phyloP scores from a whole-genome alignment of 2,113 vertebrate genomes.

The Myrmecophaga tridactyla region DNA sequence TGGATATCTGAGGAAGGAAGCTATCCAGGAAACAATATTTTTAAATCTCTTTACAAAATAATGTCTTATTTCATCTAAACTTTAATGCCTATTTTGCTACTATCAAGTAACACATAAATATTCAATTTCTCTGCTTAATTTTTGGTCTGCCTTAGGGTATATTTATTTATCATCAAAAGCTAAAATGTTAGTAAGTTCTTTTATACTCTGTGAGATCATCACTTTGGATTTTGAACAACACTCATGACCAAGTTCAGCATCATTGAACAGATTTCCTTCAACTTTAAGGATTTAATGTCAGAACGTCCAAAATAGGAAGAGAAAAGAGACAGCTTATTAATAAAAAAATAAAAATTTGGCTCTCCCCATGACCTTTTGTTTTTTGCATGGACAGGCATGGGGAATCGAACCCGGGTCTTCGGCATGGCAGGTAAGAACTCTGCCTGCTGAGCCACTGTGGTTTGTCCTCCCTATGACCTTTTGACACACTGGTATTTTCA shows the following conservation, averaged over 20 bases:
- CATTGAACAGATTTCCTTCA: constrained; percentile 51
- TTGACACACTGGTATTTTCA: constrained; percentile 61
- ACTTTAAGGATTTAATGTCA: constrained; percentile 63
- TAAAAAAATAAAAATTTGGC: constrained; percentile 52
- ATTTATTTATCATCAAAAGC: constrained; percentile 58
- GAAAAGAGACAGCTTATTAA: constrained; percentile 49
- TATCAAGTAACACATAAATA: constrained; percentile 67
- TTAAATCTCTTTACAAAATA: constrained; percentile 69
- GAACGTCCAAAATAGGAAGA: constrained; percentile 53
- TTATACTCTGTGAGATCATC: constrained; percentile 40
- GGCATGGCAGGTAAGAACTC: too few relatives aligned
- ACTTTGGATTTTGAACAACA: constrained; percentile 49
- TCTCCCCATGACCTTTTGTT: constrained; percentile 49
- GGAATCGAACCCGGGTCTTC: too few relatives aligned
- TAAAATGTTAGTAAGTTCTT: constrained; percentile 33
- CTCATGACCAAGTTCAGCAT: constrained; percentile 37
- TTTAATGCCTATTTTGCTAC: constrained; percentile 53
- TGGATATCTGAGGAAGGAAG: constrained; percentile 58
- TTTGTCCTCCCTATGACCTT: constrained; percentile 43
- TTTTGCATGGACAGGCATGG: too few relatives aligned
- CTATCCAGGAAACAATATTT: constrained; percentile 69
- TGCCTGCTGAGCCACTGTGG: too few relatives aligned
- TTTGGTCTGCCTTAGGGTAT: neutral
- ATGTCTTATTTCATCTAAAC: constrained; percentile 66
- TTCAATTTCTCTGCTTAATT: constrained; percentile 69